A percentile compares a stretch with the other conserved stretches of the same genome.
These are phyloP conservation scores for Uria aalge DNA, from an alignment of 2,113 vertebrate species.

Conservation along the genomic window DNA sequence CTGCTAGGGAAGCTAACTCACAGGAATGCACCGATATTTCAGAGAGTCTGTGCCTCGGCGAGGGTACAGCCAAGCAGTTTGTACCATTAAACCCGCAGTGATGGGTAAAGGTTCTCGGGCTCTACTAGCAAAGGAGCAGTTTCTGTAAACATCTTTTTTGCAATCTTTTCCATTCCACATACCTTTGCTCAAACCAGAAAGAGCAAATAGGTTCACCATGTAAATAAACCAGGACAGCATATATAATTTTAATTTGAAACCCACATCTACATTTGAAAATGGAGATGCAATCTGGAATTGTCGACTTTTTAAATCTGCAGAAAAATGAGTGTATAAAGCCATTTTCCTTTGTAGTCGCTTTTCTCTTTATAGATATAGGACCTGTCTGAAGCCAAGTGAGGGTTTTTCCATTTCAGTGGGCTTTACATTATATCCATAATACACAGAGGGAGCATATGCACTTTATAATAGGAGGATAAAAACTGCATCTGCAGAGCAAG, in stretches of 20 bases:
- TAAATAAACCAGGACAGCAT: background rate
- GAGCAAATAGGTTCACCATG: background rate
- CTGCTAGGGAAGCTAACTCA: background rate
- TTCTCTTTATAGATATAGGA: background rate
- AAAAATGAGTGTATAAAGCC: background rate
- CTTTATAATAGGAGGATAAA: background rate
- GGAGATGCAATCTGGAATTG: background rate
- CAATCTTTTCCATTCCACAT: background rate
- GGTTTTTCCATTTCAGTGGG: constrained; percentile 13
- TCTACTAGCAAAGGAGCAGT: background rate
- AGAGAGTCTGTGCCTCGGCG: background rate
- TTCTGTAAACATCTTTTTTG: background rate
- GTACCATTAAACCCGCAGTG: background rate
- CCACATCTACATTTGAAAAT: background rate
- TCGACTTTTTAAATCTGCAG: background rate
- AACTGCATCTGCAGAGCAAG: background rate
- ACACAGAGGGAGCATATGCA: background rate
- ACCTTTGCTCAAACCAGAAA: background rate
- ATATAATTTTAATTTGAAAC: background rate
- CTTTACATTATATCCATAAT: background rate
- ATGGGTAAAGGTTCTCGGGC: background rate
- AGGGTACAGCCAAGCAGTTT: background rate
- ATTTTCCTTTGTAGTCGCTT: background rate
- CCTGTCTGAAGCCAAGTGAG: background rate
- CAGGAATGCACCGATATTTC: background rate